Conservation (phyloP, 2,797 vertebrate species). For the Mycteria americana region DNA sequence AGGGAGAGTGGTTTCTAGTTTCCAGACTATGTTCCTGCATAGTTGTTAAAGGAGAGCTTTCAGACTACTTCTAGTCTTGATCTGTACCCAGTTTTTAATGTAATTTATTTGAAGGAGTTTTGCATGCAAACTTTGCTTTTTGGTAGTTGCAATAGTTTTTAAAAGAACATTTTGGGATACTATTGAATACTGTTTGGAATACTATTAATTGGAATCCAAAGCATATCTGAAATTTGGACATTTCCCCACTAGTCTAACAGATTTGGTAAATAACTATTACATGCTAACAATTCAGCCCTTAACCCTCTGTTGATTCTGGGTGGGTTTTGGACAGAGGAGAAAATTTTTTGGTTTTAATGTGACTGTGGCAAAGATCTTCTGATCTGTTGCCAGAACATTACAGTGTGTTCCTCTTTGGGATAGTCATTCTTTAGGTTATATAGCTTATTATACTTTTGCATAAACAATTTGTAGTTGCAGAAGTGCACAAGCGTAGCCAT, state of each 20-base stretch:
- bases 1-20: neutral
- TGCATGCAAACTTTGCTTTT: neutral
- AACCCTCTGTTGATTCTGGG: neutral
- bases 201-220: neutral
- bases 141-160: neutral
- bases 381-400: neutral
- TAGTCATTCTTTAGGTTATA: neutral
- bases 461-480: neutral
- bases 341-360: neutral
- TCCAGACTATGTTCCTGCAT: neutral
- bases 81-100: neutral
- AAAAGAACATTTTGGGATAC: neutral
- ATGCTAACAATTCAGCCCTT: neutral
- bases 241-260: neutral
- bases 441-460: neutral
- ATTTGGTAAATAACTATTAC: neutral
- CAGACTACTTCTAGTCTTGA: neutral
- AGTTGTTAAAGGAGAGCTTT: neutral
- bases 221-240: neutral
- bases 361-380: neutral
- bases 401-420: neutral
- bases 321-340: neutral
- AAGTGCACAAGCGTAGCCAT: neutral
- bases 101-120: neutral
- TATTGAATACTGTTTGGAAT: neutral